Base-by-base conservation (phyloP, 2,888 invertebrate genomes). In the Desoria tigrina region DNA sequence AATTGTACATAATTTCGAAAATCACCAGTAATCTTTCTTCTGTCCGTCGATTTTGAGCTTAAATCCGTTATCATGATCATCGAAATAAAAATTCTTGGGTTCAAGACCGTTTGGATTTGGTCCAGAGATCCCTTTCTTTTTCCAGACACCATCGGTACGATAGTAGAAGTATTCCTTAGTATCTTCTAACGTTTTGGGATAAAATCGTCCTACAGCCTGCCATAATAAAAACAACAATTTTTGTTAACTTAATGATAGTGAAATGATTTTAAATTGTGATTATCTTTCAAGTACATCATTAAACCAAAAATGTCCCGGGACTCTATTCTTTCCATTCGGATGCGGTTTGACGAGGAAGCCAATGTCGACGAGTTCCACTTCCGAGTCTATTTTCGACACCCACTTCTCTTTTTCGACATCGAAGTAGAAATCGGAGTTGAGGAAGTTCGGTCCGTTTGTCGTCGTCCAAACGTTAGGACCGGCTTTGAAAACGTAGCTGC, bases 391-490 rank as follows among this genome's bases (percentile, higher is more conserved):
- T 6, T 42, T 14, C 23, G 39, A n/a, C n/a, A n/a, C 28, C 42
- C 60, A 69, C 2, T 39, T 18, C 23, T 66, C 61, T 26, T n/a
- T 3, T 14, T 45, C 45, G 0, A 64, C n/a, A 55, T 66, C 64
- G 21, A 42, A 68, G 16, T 2, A 50, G 24, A 49, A 68, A 9
- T 64, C 28, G 0, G 45, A 49, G 1, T 37, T 32, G n/a, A 66
- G 32, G 14, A 63, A 50, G n/a, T 28, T 39, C 26, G 54, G 42
- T 1, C 7, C 39, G 11, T 32, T 27, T 9, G n/a, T 42, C 28
- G 58, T 65, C 49, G 67, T 70, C 70, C 70, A 70, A 21, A 63
- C 37, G 28, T 55, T 55, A 9, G 21, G 42, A 18, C 32, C 42
- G 2, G 55, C 28, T 27, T 69, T 65, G 23, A 61, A 69, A 1